Evolutionary conservation across 2,797 vertebrate genomes (phyloP).

Genomic region (Myotis findleyi): DNA sequence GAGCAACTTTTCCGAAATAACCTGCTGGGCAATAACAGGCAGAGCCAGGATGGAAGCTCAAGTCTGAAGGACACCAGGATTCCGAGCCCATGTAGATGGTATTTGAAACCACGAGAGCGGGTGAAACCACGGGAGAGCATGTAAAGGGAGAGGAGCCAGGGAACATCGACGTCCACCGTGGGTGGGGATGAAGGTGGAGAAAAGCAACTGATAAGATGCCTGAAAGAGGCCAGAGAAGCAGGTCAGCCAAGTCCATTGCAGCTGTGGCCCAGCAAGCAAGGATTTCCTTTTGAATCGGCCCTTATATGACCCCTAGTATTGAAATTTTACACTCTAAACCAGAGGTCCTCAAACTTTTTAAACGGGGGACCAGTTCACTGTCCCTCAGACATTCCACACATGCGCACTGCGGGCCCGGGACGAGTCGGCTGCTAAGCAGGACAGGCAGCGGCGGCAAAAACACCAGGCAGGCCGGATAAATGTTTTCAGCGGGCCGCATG

Average conservation of each 20-base stretch:
- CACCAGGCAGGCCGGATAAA: too few species aligned
- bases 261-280: neutral
- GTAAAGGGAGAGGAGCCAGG: neutral
- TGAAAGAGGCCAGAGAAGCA: neutral
- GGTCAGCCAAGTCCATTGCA: neutral
- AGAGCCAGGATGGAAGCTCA: neutral
- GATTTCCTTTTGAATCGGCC: neutral
- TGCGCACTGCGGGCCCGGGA: too few species aligned
- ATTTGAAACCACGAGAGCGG: neutral
- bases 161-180: accelerated
- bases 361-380: too few species aligned
- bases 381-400: too few species aligned
- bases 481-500: too few species aligned
- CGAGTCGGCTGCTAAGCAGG: too few species aligned
- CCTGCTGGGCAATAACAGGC: neutral
- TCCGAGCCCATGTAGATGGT: neutral
- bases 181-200: neutral
- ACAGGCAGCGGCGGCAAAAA: too few species aligned
- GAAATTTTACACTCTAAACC: neutral
- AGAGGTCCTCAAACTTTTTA: too few species aligned
- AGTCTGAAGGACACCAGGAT: neutral
- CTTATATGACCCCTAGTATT: neutral
- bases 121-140: neutral
- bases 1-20: neutral
- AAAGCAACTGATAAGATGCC: neutral